Evolutionary conservation across 2,888 invertebrate species (phyloP).

Genomic region (Tethea ocularis): DNA sequence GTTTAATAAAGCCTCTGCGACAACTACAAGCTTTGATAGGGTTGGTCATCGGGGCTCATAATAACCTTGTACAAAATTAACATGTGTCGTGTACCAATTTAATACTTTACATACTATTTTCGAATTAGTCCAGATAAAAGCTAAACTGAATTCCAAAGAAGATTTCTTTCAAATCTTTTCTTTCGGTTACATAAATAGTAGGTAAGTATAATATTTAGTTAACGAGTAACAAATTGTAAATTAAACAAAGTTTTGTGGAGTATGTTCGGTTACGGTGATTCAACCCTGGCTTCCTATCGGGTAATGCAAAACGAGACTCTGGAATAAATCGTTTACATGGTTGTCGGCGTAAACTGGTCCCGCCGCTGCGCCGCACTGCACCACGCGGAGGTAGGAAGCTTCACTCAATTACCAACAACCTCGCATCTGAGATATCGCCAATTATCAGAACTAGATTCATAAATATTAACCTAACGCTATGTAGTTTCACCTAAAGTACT

Average conservation of each 20-base stretch:
- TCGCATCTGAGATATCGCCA: slow-evolving; percentile 26
- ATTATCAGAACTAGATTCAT: slow-evolving; percentile 3
- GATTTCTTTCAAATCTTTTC: not conserved
- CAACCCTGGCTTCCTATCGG: slow-evolving; percentile 78
- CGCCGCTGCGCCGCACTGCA: slow-evolving; percentile 50
- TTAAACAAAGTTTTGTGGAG: not conserved
- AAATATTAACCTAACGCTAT: not conserved
- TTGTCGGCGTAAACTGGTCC: slow-evolving; percentile 83
- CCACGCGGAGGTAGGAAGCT: slow-evolving; percentile 64
- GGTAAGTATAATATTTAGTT: too few species aligned
- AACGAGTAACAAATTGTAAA: not conserved
- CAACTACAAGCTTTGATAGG: slow-evolving; percentile 70
- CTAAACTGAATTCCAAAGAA: not conserved
- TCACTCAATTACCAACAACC: slow-evolving; percentile 47
- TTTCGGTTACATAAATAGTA: not conserved
- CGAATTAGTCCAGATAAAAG: not conserved
- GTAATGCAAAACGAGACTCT: slow-evolving; percentile 81
- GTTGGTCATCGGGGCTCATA: slow-evolving; percentile 41
- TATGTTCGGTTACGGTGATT: slow-evolving; percentile 30
- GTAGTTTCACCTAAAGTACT: not conserved
- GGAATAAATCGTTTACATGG: slow-evolving; percentile 84
- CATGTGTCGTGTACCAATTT: not conserved
- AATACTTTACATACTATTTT: too few species aligned
- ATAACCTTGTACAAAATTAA: not conserved
- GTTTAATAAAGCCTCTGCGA: slow-evolving; percentile 79